Base-by-base conservation (phyloP, 2,113 vertebrate genomes). In the Opisthocomus hoazin region DNA sequence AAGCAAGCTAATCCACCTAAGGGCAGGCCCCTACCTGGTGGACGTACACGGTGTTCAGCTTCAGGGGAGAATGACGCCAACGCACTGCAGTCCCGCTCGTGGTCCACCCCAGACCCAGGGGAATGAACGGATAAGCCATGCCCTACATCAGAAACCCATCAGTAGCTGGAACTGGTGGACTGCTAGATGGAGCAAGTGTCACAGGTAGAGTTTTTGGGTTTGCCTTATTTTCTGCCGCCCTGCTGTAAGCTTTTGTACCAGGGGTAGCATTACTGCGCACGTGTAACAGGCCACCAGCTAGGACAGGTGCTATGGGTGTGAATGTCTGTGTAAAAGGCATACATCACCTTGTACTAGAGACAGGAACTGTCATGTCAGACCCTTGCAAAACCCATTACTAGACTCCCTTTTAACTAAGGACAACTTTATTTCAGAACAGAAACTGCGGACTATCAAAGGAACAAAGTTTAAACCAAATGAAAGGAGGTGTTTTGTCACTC, bases 231-330 rank as follows among this genome's bases (percentile, higher is more conserved):
- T 85, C 65, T 93, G 48, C 27, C 3, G 2, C 7, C 21, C 9
- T 61, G 9, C 2, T 89, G 22, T 63, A 82, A 64, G 23, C 5
- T 75, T 78, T 58, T 57, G 2, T 43, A 51, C 4, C 24, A 39
- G 22, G 10, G 3, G 0, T 30, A 34, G 41, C 14, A 34, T 20
- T 29, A 32, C 11, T 2, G 0, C 23, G 26, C 11, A 36, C 1
- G 5, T 56, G 16, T 75, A 68, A 68, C 19, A 58, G 4, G 18
- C 13, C 27, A 71, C 21, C 9, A 41, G 23, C 13, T 73, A 57
- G 30, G 26, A 60, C 10, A 32, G 7, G 37, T 0, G 1, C 6
- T 37, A 4, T 7, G 12, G 10, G 3, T 81, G 29, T 71, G 13
- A 63, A 79, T 36, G 27, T 86, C 36, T 48, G 4, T 16, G 22